These are phyloP conservation scores for Cheilosia urbana DNA, from an alignment of 2,888 invertebrate genomes.

Conservation along the genomic window DNA sequence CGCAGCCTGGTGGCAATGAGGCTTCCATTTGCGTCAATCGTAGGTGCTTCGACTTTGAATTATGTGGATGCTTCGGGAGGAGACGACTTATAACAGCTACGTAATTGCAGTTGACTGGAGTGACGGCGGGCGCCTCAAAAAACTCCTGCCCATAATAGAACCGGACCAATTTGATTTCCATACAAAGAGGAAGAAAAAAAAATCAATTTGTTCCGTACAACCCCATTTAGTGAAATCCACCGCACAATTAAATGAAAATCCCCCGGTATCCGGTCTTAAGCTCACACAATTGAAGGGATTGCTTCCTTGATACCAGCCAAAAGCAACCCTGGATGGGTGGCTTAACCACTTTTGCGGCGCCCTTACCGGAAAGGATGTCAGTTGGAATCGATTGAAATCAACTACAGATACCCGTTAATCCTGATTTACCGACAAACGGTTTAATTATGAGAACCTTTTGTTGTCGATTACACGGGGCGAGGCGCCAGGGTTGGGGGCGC, in stretches of 20 bases:
- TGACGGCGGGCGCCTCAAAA: not conserved
- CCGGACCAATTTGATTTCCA: not conserved
- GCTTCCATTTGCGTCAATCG: not conserved
- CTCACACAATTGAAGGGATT: constrained; percentile 58
- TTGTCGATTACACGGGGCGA: constrained; percentile 9
- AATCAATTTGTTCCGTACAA: no score
- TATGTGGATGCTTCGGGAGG: not conserved
- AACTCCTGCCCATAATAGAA: not conserved
- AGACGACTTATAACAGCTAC: not conserved
- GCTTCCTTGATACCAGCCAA: constrained; percentile 12
- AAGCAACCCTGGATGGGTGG: constrained; percentile 4
- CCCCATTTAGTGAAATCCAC: constrained; percentile 33
- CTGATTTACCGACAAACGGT: constrained; percentile 70
- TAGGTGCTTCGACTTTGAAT: constrained; percentile 24
- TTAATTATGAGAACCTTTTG: constrained; percentile 74
- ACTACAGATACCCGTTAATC: constrained; percentile 71
- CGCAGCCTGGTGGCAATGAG: not conserved
- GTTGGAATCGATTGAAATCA: constrained; percentile 75
- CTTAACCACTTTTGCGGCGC: constrained; percentile 51
- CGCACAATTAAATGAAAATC: constrained; percentile 67
- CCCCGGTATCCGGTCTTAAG: constrained; percentile 59
- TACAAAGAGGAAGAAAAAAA: not conserved
- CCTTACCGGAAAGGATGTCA: constrained; percentile 40
- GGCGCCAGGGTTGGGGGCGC: not conserved
- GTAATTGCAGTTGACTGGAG: not conserved